Evolutionary conservation across 1,140 invertebrate species (phyloP), one percentile per base, ranked within the genome.

Genomic region (Drosophila willistoni): DNA sequence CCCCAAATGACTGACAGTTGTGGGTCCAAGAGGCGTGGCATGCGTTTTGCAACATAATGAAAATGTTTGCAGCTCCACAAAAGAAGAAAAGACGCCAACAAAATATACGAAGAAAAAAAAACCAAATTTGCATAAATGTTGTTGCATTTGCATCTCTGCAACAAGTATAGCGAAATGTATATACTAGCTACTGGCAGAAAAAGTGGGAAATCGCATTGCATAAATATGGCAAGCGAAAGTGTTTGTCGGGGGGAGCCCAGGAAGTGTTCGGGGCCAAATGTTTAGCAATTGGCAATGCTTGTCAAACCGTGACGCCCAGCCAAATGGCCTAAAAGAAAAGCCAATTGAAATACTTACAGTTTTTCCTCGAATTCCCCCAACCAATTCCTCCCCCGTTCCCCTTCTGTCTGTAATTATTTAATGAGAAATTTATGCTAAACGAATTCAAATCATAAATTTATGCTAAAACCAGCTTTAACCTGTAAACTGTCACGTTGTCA

Each of bases 131-230:
- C 83, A 86, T 87, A 29, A 54, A 44, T 71, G 71, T 55, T 64
- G 75, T 42, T 67, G 57, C 60, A 51, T 33, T 64, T 66, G 64
- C 55, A 61, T 17, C 36, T 56, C n/a, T 65, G 44, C 44, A 51
- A 51, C 44, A 12, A 34, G 64, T 68, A 39, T 59, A 61, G 17
- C 44, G 44, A 51, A 51, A 51, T 51, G 44, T 39, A 39, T 39
- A 13, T 12, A 39, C 10, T 47, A 14, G 51, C 60, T 60, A 63
- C 39, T 41, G 71, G 64, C 68, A 74, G 80, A 77, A 86, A 86
- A 86, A 86, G 87, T 84, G 87, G 83, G 87, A 87, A 86, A 86
- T 86, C 83, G 83, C 83, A 86, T 86, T 87, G 83, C 83, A 82
- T 86, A 78, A 87, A 83, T 87, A 67, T 82, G 65, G 44, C 44